Evolutionary conservation across 2,113 vertebrate species (phyloP), one percentile per base, ranked within the genome.

Genomic region (Tyto alba): DNA sequence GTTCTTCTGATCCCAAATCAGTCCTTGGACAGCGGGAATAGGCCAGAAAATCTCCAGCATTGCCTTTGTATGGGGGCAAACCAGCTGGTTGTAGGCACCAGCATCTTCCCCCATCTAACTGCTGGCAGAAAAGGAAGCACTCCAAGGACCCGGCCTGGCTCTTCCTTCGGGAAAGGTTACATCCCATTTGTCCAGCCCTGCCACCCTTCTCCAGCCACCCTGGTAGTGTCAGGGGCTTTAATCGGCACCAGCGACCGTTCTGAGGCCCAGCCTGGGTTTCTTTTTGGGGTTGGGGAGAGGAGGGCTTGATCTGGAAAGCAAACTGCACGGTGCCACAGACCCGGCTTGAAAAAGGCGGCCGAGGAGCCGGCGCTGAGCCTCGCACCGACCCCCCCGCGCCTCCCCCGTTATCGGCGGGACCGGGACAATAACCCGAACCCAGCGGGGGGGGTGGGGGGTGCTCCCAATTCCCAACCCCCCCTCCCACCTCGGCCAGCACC

Each of bases 261-360:
- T 7, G 69, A 57, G 91, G 75, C 85, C 78, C 69, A 3, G 29
- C 14, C 93, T 53, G 93, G 87, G 7, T 74, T 79, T 53, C 41
- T 52, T 68, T 68, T 15, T 7, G 74, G 77, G 66, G 10, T 2
- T 48, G 81, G 64, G 83, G 77, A 78, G 75, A 60, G 86, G 59
- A 43, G 47, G 80, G 60, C 36, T 83, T 50, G 81, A 64, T 82
- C 55, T 47, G 87, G 55, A 59, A 77, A 71, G 93, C 89, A 86
- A 94, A 93, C 68, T 16, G 87, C 96, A 36, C 53, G 55, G 78
- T 41, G 57, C 72, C 69, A 22, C 68, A 20, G 45, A 50, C 30
- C 32, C 68, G 53, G 30, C 9, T 25, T 45, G 78, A 50, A 48
- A 59, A 83, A 48, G 55, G 1, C 55, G 10, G 0, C 41, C 9